Evolutionary conservation across 2,888 invertebrate genomes (phyloP).

Genomic region (Melinaea marsaeus): DNA sequence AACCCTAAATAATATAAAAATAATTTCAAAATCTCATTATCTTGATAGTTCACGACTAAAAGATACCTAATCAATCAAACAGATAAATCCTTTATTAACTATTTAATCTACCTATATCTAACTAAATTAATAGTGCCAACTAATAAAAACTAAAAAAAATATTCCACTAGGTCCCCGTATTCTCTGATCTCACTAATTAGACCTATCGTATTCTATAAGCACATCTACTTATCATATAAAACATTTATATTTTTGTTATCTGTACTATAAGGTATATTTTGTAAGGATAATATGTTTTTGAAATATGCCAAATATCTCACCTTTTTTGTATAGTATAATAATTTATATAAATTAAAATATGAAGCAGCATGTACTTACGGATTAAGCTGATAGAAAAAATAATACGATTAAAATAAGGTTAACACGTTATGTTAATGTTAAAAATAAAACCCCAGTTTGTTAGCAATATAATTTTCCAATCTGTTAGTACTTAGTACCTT

Average conservation of each 20-base stretch:
- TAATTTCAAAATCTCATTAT: background rate
- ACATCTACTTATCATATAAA: constrained; percentile 10
- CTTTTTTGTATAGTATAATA: constrained; percentile 20
- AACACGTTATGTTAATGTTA: constrained; percentile 29
- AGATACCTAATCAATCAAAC: no score
- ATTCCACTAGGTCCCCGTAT: background rate
- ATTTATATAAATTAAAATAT: constrained; percentile 29
- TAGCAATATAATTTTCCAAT: constrained; percentile 17
- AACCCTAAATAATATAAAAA: constrained; percentile 79
- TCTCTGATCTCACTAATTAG: constrained; percentile 8
- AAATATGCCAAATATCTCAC: background rate
- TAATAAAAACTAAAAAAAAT: constrained; percentile 10
- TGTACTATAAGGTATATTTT: background rate
- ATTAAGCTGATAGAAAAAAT: constrained; percentile 44
- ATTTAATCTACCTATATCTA: no score
- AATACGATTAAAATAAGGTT: constrained; percentile 31
- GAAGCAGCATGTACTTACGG: constrained; percentile 41
- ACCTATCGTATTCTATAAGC: constrained; percentile 4
- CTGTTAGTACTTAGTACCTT: constrained; percentile 84
- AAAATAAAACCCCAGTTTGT: constrained; percentile 20
- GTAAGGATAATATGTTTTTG: no score
- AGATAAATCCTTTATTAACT: no score
- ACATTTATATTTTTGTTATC: constrained; percentile 7
- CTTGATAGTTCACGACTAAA: background rate
- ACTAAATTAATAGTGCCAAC: background rate